Evolutionary conservation across 2,888 invertebrate species (phyloP).

Genomic region (Odontocerum albicorne): DNA sequence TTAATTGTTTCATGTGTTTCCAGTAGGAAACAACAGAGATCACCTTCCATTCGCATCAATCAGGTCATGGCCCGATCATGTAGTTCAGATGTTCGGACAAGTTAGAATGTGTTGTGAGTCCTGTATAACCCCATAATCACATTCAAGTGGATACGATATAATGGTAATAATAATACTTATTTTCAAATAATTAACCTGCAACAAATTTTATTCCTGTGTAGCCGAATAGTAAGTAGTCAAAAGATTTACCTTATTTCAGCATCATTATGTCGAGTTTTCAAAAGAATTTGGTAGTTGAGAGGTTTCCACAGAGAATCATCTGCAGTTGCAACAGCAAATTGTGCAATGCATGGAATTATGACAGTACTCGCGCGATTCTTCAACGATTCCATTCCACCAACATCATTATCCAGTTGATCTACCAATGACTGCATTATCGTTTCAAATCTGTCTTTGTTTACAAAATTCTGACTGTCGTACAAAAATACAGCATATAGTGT

Average conservation of each 20-base stretch:
- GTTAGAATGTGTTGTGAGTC: background rate
- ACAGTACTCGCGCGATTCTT: conserved; percentile 60
- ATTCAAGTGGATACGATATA: background rate
- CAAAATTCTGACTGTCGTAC: conserved; percentile 81
- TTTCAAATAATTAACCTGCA: background rate
- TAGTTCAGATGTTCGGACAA: background rate
- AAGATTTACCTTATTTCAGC: conserved; percentile 64
- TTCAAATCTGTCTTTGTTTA: conserved; percentile 84
- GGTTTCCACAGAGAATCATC: conserved; percentile 90
- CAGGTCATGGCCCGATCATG: too few species aligned
- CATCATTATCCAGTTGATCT: conserved; percentile 81
- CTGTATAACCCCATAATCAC: background rate
- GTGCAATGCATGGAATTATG: conserved; percentile 78
- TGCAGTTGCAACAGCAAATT: conserved; percentile 78
- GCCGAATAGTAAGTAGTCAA: background rate
- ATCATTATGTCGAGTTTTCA: conserved; percentile 81
- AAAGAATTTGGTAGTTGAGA: conserved; percentile 84
- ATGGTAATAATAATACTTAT: background rate
- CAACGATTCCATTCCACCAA: conserved; percentile 64
- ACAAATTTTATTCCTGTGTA: background rate
- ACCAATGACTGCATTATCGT: conserved; percentile 83
- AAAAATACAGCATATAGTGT: conserved; percentile 78
- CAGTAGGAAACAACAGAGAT: too few species aligned
- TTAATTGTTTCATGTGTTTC: too few species aligned
- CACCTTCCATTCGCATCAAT: too few species aligned